Percentiles rank a stretch among this genome's conserved stretches.
phyloP scores from a whole-genome alignment of 2,113 vertebrate species.

The Nothoprocta pentlandii region DNA sequence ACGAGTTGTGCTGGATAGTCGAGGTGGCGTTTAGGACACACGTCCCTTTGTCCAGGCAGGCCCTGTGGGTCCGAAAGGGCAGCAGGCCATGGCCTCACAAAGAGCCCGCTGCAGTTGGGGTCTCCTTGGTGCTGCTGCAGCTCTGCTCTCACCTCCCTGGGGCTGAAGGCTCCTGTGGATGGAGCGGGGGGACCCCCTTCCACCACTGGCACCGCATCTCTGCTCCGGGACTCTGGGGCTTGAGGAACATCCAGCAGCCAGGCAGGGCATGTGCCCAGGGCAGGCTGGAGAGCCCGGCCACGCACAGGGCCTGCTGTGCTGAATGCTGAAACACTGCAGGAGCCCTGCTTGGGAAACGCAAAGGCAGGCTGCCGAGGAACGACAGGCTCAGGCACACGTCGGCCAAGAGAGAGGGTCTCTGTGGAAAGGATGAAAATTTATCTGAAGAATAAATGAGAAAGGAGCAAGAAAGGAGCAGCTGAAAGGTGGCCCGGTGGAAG shows the following conservation, averaged over 20 bases:
- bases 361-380: fast-evolving
- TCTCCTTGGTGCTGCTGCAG: background rate
- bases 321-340: fast-evolving
- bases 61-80: background rate
- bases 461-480: background rate
- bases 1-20: fast-evolving
- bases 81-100: background rate
- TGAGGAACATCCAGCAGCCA: fast-evolving
- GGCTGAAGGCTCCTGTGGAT: background rate
- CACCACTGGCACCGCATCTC: background rate
- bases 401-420: background rate
- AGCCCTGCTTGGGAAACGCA: fast-evolving
- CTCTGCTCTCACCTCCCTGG: background rate
- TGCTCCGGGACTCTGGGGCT: background rate
- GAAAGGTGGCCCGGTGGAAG: background rate
- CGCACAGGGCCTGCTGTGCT: background rate
- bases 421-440: background rate
- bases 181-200: background rate
- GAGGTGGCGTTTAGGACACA: background rate
- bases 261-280: background rate
- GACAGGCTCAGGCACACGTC: background rate
- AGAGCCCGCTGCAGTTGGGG: background rate
- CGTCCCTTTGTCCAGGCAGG: background rate
- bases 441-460: background rate
- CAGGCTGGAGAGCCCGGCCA: background rate